Conservation (phyloP, 2,797 vertebrate genomes). For the Myiothlypis chrysogaster region DNA sequence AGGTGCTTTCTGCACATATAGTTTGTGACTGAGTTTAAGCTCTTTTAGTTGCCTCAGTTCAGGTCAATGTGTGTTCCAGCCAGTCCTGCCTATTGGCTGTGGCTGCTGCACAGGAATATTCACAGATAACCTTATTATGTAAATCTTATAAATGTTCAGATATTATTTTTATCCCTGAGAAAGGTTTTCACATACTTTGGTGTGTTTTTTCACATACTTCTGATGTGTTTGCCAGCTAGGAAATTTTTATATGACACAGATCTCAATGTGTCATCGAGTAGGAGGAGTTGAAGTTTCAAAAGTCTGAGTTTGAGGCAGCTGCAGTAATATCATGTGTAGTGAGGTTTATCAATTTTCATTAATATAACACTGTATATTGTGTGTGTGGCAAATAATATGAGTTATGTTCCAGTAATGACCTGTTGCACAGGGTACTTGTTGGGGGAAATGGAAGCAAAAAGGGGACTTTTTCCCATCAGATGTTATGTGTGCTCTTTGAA, state of each 20-base stretch:
- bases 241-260: background rate
- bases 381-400: background rate
- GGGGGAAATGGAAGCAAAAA: background rate
- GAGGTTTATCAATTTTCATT: background rate
- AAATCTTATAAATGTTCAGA: background rate
- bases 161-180: background rate
- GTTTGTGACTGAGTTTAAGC: background rate
- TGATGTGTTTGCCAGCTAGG: background rate
- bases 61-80: background rate
- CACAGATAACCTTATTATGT: background rate
- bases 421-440: background rate
- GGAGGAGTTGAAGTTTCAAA: background rate
- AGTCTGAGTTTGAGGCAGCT: background rate
- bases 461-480: background rate
- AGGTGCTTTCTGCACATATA: background rate
- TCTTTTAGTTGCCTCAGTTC: background rate
- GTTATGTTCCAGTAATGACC: background rate
- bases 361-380: background rate
- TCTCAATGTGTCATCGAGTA: fast-evolving
- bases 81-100: background rate
- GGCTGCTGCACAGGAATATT: background rate
- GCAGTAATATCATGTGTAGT: background rate
- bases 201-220: background rate
- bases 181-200: background rate
- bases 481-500: background rate